Conservation (phyloP, 1,140 invertebrate genomes). For the Drosophila santomea region DNA sequence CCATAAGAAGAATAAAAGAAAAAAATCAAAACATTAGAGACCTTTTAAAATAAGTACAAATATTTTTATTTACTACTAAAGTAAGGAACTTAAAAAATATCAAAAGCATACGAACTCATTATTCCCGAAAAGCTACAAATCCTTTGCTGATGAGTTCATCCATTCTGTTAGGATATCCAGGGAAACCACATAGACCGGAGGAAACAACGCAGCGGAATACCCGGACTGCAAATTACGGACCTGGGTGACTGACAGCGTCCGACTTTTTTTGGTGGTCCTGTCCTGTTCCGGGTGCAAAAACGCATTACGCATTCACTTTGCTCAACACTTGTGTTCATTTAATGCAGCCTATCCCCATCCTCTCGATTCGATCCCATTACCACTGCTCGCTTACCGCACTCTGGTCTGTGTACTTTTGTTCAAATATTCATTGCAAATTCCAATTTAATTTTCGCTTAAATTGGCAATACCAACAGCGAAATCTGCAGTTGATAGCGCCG, state of each 20-base stretch:
- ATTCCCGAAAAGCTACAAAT: not conserved
- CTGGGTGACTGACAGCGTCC: slow-evolving; percentile 39
- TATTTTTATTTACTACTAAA: too few species aligned
- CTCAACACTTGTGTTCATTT: slow-evolving; percentile 77
- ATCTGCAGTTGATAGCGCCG: slow-evolving; percentile 23
- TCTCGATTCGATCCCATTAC: slow-evolving; percentile 2
- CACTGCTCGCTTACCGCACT: slow-evolving; percentile 6
- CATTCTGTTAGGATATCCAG: slow-evolving; percentile 9
- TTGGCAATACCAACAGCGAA: slow-evolving; percentile 72
- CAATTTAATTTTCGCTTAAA: slow-evolving; percentile 78
- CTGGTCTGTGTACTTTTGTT: slow-evolving; percentile 55
- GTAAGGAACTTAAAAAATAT: too few species aligned
- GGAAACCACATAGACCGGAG: not conserved
- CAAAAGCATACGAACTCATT: too few species aligned
- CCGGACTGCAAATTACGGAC: slow-evolving; percentile 6
- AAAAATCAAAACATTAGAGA: too few species aligned
- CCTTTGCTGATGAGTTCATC: not conserved
- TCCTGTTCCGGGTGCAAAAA: slow-evolving; percentile 36
- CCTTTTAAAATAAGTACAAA: too few species aligned
- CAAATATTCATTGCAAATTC: slow-evolving; percentile 78
- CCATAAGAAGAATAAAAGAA: too few species aligned
- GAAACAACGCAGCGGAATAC: slow-evolving; percentile 12
- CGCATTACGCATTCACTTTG: slow-evolving; percentile 76
- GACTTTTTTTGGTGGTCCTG: slow-evolving; percentile 6
- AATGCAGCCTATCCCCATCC: slow-evolving; percentile 42